phyloP scores from a whole-genome alignment of 2,888 invertebrate genomes.

The Tanypteryx hageni region DNA sequence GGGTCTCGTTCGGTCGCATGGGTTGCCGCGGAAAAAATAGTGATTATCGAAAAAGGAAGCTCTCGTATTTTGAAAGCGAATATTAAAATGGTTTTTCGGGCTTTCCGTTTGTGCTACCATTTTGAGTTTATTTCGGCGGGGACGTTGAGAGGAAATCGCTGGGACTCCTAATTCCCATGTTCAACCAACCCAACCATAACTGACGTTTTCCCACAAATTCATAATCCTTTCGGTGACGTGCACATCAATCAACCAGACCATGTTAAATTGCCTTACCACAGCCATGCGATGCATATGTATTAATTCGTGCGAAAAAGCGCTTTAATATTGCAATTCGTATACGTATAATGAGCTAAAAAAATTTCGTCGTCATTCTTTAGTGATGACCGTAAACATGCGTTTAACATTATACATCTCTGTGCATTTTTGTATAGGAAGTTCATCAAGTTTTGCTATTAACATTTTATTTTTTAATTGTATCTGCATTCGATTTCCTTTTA shows the following conservation, averaged over 20 bases:
- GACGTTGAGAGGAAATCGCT: not conserved
- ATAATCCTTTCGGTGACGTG: not conserved
- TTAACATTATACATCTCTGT: too few relatives aligned
- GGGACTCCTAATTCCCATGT: not conserved
- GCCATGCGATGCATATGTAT: not conserved
- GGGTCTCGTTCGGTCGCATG: not conserved
- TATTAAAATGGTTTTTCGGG: not conserved
- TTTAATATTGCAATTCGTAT: too few relatives aligned
- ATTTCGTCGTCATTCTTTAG: too few relatives aligned
- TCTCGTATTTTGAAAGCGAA: not conserved
- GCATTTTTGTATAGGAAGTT: too few relatives aligned
- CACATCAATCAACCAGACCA: not conserved
- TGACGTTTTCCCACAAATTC: constrained; percentile 1
- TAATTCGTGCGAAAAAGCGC: not conserved
- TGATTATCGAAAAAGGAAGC: not conserved
- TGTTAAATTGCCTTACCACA: constrained; percentile 1
- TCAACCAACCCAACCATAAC: not conserved
- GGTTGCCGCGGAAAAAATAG: not conserved
- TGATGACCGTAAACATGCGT: too few relatives aligned
- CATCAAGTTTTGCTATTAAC: too few relatives aligned
- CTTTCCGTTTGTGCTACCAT: not conserved
- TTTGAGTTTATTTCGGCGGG: not conserved
- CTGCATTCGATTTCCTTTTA: too few relatives aligned
- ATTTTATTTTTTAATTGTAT: too few relatives aligned
- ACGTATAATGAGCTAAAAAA: too few relatives aligned